phyloP scores from a whole-genome alignment of 92 coral and sea anemone species.

The Zoanthus sansibaricus region DNA sequence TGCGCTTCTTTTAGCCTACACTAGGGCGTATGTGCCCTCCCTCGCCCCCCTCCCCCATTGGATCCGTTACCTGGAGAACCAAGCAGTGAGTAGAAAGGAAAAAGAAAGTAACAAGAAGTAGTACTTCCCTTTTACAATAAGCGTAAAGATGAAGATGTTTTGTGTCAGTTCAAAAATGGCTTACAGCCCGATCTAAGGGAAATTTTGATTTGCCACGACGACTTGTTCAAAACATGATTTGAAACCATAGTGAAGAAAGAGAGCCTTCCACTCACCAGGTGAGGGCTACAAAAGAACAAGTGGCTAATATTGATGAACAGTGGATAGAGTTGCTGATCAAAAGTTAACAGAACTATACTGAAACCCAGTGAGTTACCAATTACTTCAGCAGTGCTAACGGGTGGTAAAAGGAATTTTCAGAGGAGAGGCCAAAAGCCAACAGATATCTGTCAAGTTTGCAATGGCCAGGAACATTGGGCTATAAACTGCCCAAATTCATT shows the following conservation, averaged over 20 bases:
- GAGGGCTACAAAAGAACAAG: constrained; percentile 25
- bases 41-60: no score
- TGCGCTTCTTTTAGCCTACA: constrained; percentile 55
- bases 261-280: constrained; percentile 41
- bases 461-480: constrained; percentile 58
- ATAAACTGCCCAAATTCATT: constrained; percentile 45
- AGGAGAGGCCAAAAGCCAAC: background rate
- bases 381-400: constrained; percentile 65
- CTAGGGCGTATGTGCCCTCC: constrained; percentile 45
- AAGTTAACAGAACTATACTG: constrained; percentile 48
- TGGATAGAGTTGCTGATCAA: constrained; percentile 16
- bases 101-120: no score
- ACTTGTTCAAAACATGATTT: constrained; percentile 13
- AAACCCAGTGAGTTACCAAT: constrained; percentile 35
- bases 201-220: constrained; percentile 1
- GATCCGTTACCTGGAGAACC: no score
- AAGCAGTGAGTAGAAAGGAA: no score
- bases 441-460: constrained; percentile 32
- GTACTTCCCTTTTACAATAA: no score
- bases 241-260: constrained; percentile 36
- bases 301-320: constrained; percentile 9
- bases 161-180: no score
- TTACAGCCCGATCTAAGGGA: no score
- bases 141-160: no score
- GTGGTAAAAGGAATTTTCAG: constrained; percentile 49